Conservation (phyloP, 1,140 invertebrate species). For the Caenorhabditis brenneri region DNA sequence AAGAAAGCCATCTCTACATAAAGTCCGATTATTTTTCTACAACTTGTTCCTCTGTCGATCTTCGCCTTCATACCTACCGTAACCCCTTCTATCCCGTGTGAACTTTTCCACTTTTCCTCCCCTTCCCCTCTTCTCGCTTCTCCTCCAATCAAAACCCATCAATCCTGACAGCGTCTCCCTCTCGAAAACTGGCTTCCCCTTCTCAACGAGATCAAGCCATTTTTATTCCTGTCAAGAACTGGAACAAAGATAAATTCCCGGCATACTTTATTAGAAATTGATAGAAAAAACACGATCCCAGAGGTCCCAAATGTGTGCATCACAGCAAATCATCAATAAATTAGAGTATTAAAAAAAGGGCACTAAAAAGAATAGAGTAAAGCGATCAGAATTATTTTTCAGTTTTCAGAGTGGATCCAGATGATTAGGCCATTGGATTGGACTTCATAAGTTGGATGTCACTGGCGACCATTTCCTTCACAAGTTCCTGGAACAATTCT, state of each 20-base stretch:
- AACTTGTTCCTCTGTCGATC: too few relatives aligned
- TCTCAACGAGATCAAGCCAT: background rate
- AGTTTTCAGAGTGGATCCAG: too few relatives aligned
- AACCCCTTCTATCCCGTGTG: background rate
- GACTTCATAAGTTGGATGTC: too few relatives aligned
- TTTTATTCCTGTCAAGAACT: background rate
- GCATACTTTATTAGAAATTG: background rate
- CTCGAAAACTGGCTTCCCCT: background rate
- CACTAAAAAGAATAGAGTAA: background rate
- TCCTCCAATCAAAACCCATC: background rate
- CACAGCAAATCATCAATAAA: conserved; percentile 26
- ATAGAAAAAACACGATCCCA: background rate
- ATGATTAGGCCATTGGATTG: too few relatives aligned
- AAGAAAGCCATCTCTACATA: too few relatives aligned
- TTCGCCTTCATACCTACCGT: too few relatives aligned
- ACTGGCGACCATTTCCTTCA: conserved; percentile 94
- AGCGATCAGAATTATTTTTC: background rate
- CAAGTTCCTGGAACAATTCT: conserved; percentile 79
- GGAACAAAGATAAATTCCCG: background rate
- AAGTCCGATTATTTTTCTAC: too few relatives aligned
- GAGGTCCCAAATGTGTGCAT: too few relatives aligned
- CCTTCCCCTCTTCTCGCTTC: background rate
- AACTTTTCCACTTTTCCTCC: too few relatives aligned
- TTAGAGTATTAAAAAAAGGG: background rate
- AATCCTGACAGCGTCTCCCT: background rate